Percentiles rank a stretch among this genome's conserved stretches.
Conservation (phyloP, 2,888 invertebrate species). For the Aleiodes leptofemur region DNA sequence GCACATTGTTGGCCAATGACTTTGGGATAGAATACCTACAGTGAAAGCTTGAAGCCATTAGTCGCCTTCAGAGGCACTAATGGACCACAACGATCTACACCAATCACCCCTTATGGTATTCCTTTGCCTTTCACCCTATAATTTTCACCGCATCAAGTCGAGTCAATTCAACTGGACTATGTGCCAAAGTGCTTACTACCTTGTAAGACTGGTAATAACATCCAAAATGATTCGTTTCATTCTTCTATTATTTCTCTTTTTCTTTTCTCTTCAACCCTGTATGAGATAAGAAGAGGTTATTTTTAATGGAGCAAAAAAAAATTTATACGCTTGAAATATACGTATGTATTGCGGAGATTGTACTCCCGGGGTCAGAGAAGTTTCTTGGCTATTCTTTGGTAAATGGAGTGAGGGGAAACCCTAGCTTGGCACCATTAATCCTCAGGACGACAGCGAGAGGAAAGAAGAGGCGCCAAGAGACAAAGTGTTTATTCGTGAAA, state of each 20-base stretch:
- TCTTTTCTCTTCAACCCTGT: not conserved
- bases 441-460: conserved; percentile 15
- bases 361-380: conserved; percentile 7
- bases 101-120: conserved; percentile 38
- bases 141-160: conserved; percentile 45
- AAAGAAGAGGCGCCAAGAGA: conserved; percentile 34
- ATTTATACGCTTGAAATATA: not conserved
- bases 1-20: conserved; percentile 43
- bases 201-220: conserved; percentile 19
- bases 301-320: too few relatives aligned
- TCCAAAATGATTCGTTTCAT: not conserved
- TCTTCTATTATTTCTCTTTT: not conserved
- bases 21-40: conserved; percentile 42
- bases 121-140: conserved; percentile 36
- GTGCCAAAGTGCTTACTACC: conserved; percentile 31
- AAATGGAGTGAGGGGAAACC: not conserved
- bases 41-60: conserved; percentile 45
- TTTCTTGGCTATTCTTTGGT: conserved; percentile 10
- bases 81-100: conserved; percentile 49
- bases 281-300: not conserved
- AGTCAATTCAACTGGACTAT: conserved; percentile 21
- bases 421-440: conserved; percentile 35
- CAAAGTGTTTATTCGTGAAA: conserved; percentile 44
- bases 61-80: conserved; percentile 48
- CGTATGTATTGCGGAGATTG: conserved; percentile 13